A percentile compares a stretch with the other conserved stretches of the same genome.
Conservation (phyloP, 2,888 invertebrate species). For the Idaea aversata region DNA sequence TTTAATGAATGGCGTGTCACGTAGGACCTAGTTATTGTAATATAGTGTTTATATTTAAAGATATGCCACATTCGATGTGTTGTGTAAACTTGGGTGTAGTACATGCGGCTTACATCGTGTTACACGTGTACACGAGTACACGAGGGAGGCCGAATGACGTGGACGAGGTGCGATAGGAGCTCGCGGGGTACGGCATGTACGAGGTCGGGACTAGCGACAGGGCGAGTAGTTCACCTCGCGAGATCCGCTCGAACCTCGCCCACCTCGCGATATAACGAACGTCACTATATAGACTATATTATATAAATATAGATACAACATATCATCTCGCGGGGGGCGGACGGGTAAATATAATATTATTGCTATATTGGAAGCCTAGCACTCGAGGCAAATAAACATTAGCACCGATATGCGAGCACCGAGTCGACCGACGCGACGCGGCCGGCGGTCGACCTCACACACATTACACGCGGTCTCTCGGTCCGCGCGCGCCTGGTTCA, state of each 20-base stretch:
- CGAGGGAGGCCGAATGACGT: background rate
- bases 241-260: background rate
- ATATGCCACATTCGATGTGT: slow-evolving; percentile 27
- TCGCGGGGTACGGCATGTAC: background rate
- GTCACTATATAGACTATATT: background rate
- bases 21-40: background rate
- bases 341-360: background rate
- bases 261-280: background rate
- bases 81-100: background rate
- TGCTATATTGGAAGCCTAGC: background rate
- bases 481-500: background rate
- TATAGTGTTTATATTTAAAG: slow-evolving; percentile 14
- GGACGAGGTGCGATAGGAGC: background rate
- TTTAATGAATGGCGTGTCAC: background rate
- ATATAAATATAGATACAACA: background rate
- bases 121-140: background rate
- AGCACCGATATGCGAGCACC: background rate
- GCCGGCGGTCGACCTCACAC: background rate
- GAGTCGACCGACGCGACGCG: background rate
- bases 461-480: background rate
- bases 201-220: too few relatives aligned
- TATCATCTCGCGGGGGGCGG: background rate
- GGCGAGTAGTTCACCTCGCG: background rate
- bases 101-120: background rate
- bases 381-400: background rate